Percentiles rank a stretch among this genome's conserved stretches.
Evolutionary conservation across 2,797 vertebrate species (phyloP).

Genomic region (Acanthopagrus latus): DNA sequence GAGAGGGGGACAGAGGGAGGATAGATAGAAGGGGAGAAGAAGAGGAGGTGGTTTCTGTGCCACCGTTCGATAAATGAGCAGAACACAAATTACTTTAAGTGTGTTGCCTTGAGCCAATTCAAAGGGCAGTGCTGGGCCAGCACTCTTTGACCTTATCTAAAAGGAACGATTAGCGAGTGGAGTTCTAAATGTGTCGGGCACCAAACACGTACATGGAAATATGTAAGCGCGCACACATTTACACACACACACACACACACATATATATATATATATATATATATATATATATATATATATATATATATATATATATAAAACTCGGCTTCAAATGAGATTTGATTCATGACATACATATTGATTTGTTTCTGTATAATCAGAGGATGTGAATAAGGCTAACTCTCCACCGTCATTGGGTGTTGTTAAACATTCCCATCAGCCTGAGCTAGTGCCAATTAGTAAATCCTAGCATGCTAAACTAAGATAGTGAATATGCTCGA

Average conservation of each 20-base stretch:
- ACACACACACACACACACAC: not conserved
- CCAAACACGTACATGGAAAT: slow-evolving; percentile 8
- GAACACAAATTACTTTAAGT: slow-evolving; percentile 68
- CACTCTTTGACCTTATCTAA: slow-evolving; percentile 66
- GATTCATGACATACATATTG: not conserved
- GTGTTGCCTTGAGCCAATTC: slow-evolving; percentile 56
- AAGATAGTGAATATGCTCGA: too few relatives aligned
- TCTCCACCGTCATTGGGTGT: not conserved
- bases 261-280: not conserved
- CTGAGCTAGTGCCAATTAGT: not conserved
- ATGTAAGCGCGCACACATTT: not conserved
- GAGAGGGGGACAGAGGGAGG: not conserved
- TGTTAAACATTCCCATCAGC: not conserved
- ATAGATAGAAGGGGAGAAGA: not conserved
- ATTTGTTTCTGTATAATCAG: not conserved
- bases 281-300: too few relatives aligned
- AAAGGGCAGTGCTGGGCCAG: slow-evolving; percentile 56
- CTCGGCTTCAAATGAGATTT: slow-evolving; percentile 1
- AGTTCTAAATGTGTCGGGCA: slow-evolving; percentile 30
- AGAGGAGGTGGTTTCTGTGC: slow-evolving; percentile 48
- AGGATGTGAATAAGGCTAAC: not conserved
- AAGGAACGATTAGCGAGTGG: slow-evolving; percentile 43
- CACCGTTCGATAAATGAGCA: slow-evolving; percentile 58
- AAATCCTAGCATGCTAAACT: not conserved
- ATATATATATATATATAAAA: not conserved